Base-by-base conservation (phyloP, 2,113 vertebrate genomes). In the Sebastes fasciatus region DNA sequence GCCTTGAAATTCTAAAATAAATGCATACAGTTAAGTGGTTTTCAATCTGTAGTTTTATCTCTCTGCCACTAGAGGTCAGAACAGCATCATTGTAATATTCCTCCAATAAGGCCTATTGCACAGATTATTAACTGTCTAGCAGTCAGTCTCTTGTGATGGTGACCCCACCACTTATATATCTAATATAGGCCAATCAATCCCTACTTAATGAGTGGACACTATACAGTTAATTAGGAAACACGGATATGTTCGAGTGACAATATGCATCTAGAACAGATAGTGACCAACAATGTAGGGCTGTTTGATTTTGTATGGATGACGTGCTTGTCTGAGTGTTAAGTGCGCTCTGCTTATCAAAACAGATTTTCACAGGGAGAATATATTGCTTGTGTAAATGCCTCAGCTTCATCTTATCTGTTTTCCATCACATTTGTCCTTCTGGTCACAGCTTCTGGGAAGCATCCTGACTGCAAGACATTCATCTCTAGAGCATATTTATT, bases 401-500 rank as follows among this genome's bases (percentile, higher is more conserved):
- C 72, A 17, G 52, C 74, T 83, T 78, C 49, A 62, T 76, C 77
- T 75, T 80, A 90, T 90, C 84, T 82, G 46, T 54, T 87, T 77
- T 19, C 77, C 2, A 82, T 90, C 78, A 84, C 65, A 63, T 90
- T 87, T 72, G 82, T 91, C 86, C 84, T 88, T 84, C 75, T 79
- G 77, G 4, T 79, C 54, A 77, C 65, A 49, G 62, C 64, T 45
- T 58, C 70, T 68, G 60, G 48, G 46, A 62, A 87, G 68, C 26
- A 46, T 34, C 49, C 45, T n/a, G 74, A 81, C 75, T 76, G 72
- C 70, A 74, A 80, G 68, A 86, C 85, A 75, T 85, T 86, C 68
- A 87, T 85, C 89, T 85, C 89, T 26, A 2, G 14, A 85, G 74
- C 72, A 79, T 88, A 91, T 89, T 89, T 92, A 93, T 93, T 88